These are phyloP conservation scores for Ericerus pela DNA, from an alignment of 1,140 invertebrate species.

Conservation along the genomic window DNA sequence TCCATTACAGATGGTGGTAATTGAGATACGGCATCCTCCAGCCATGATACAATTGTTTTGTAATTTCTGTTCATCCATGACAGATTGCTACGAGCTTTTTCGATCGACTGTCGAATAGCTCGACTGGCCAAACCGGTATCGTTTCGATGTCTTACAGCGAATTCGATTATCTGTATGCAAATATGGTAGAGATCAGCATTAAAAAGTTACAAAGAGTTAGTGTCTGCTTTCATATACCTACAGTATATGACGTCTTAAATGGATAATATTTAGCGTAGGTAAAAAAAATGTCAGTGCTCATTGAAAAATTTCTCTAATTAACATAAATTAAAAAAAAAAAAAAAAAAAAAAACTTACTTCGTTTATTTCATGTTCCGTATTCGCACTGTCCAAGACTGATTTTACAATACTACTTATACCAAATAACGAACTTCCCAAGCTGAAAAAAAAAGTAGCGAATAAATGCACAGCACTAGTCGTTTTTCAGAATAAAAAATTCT, in stretches of 20 bases:
- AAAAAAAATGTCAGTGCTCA: not conserved
- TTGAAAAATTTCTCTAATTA: no score
- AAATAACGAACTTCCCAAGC: constrained; percentile 50
- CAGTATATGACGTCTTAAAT: no score
- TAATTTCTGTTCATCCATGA: constrained; percentile 65
- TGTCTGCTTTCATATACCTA: no score
- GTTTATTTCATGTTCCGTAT: constrained; percentile 52
- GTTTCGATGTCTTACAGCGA: constrained; percentile 24
- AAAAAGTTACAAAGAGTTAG: not conserved
- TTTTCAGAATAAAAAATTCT: no score
- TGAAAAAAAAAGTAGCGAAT: no score
- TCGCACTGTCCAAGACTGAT: constrained; percentile 50
- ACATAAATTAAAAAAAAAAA: no score
- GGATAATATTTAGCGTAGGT: not conserved
- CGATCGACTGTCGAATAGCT: constrained; percentile 58
- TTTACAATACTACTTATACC: constrained; percentile 57
- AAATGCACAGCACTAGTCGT: no score
- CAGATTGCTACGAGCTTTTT: constrained; percentile 60
- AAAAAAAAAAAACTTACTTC: constrained; percentile 52
- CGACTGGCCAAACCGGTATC: constrained; percentile 46
- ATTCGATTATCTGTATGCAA: not conserved
- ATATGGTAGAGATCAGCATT: not conserved
- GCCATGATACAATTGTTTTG: constrained; percentile 52
- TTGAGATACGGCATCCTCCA: constrained; percentile 27
- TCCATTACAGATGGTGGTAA: constrained; percentile 10